These are phyloP conservation scores for Dermolepida albohirtum DNA, from an alignment of 2,888 invertebrate genomes.

Conservation along the genomic window DNA sequence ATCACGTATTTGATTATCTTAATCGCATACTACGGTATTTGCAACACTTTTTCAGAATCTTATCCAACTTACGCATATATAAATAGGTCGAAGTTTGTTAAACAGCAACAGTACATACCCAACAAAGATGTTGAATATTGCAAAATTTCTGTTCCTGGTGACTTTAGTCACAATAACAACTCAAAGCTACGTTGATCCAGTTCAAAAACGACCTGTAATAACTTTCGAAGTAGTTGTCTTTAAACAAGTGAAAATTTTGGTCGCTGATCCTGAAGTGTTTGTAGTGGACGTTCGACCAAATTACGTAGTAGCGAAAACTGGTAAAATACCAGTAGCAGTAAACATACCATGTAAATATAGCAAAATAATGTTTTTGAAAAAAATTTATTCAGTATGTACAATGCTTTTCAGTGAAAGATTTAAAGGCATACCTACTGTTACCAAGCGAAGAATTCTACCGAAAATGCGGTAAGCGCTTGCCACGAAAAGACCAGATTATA, in stretches of 20 bases:
- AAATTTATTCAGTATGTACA: not conserved
- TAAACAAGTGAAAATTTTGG: slow-evolving; percentile 66
- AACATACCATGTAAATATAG: slow-evolving; percentile 46
- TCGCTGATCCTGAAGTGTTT: slow-evolving; percentile 66
- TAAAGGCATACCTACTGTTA: slow-evolving; percentile 44
- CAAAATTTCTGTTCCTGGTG: too few relatives aligned
- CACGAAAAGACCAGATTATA: slow-evolving; percentile 69
- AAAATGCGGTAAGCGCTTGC: slow-evolving; percentile 71
- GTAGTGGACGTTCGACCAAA: slow-evolving; percentile 85
- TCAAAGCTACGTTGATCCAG: too few relatives aligned
- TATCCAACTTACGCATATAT: too few relatives aligned
- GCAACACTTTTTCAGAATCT: too few relatives aligned
- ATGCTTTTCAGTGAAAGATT: slow-evolving; percentile 42
- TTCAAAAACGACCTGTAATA: too few relatives aligned
- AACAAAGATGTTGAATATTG: too few relatives aligned
- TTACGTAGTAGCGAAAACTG: slow-evolving; percentile 76
- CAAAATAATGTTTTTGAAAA: not conserved
- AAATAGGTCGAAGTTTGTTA: too few relatives aligned
- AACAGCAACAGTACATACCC: too few relatives aligned
- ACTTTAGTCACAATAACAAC: too few relatives aligned
- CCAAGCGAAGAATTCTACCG: slow-evolving; percentile 67
- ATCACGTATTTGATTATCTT: too few relatives aligned
- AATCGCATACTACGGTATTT: too few relatives aligned
- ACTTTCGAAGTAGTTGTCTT: too few relatives aligned
- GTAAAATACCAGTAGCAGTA: slow-evolving; percentile 71